Conservation (phyloP, 2,113 vertebrate species). For the Xenopus laevis region DNA sequence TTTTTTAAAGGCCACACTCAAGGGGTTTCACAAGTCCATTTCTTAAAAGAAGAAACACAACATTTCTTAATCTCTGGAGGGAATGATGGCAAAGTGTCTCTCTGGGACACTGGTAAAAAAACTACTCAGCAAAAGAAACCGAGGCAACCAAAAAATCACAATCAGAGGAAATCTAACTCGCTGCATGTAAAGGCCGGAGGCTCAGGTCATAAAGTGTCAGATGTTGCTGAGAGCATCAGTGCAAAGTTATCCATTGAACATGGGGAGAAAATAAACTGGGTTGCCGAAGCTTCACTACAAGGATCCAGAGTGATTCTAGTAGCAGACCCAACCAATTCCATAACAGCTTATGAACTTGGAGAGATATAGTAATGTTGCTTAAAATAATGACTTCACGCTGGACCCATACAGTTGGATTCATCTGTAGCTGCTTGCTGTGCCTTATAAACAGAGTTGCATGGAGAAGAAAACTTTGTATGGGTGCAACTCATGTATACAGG, state of each 20-base stretch:
- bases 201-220: conserved; percentile 34
- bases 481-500: too few relatives aligned
- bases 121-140: conserved; percentile 62
- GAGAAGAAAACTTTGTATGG: too few relatives aligned
- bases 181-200: conserved; percentile 52
- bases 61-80: conserved; percentile 85
- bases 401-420: too few relatives aligned
- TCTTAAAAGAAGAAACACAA: conserved; percentile 67
- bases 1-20: conserved; percentile 75
- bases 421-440: too few relatives aligned
- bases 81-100: conserved; percentile 80
- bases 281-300: conserved; percentile 71
- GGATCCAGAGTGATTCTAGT: conserved; percentile 76
- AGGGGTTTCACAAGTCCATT: conserved; percentile 85
- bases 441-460: too few relatives aligned
- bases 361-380: conserved; percentile 47
- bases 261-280: conserved; percentile 92
- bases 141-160: conserved; percentile 57
- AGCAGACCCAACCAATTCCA: conserved; percentile 79
- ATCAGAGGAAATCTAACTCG: conserved; percentile 55
- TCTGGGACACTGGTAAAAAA: conserved; percentile 80
- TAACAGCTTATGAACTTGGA: conserved; percentile 75
- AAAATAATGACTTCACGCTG: too few relatives aligned
- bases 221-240: conserved; percentile 38
- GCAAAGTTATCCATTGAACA: conserved; percentile 77